Percentiles rank a stretch among this genome's conserved stretches.
These are phyloP conservation scores for Teleiodes luculella DNA, from an alignment of 2,888 invertebrate genomes.

Conservation along the genomic window DNA sequence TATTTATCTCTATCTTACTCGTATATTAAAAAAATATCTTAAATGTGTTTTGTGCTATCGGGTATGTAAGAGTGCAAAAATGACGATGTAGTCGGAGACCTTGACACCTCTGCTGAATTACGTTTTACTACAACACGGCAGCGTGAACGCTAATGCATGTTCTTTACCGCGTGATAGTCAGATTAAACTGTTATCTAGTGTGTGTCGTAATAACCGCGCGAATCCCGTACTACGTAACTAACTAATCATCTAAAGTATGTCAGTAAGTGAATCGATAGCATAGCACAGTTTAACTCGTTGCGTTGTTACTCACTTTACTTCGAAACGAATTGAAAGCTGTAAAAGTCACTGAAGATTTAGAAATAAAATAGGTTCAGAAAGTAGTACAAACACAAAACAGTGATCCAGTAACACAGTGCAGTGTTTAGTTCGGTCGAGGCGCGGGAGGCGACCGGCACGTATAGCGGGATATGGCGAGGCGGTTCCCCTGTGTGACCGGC, in stretches of 20 bases:
- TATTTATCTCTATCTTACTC: too few relatives aligned
- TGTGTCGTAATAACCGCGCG: conserved; percentile 56
- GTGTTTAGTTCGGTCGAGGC: conserved; percentile 23
- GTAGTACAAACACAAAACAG: conserved; percentile 48
- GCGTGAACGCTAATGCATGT: conserved; percentile 64
- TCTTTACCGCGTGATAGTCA: conserved; percentile 64
- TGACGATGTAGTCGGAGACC: conserved; percentile 42
- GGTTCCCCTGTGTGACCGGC: conserved; percentile 13
- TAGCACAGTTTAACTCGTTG: conserved; percentile 26
- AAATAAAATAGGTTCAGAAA: conserved; percentile 30
- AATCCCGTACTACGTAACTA: conserved; percentile 25
- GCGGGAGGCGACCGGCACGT: conserved; percentile 20
- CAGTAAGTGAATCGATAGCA: conserved; percentile 57
- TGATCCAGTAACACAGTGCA: conserved; percentile 59
- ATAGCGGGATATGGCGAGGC: conserved; percentile 27
- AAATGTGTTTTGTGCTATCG: background rate
- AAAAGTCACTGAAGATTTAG: conserved; percentile 21
- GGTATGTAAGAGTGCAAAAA: too few relatives aligned
- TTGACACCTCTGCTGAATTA: conserved; percentile 48
- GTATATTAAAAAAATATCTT: too few relatives aligned
- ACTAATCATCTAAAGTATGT: conserved; percentile 22
- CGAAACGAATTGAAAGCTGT: conserved; percentile 4
- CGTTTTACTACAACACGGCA: conserved; percentile 40
- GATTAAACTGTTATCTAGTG: conserved; percentile 70
- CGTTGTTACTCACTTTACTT: background rate